Evolutionary conservation across 2,888 invertebrate species (phyloP), one percentile per base, ranked within the genome.

Genomic region (Nowickia ferox): DNA sequence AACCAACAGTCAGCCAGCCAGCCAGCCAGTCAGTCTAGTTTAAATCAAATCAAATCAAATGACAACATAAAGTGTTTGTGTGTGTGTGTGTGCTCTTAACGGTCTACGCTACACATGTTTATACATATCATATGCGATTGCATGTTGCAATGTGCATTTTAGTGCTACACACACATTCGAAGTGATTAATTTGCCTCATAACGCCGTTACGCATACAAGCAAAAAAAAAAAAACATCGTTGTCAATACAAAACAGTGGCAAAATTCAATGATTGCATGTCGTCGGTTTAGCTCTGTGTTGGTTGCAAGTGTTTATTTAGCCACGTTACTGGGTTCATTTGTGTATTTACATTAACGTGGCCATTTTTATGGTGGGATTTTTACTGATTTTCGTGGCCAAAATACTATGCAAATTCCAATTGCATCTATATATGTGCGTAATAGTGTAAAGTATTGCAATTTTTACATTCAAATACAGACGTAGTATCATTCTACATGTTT

Each of bases 401-500:
- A 75, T 71, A 63, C 48, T 42, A 42, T 40, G 69, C 63, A 78
- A 53, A 55, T n/a, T n/a, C n/a, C n/a, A n/a, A n/a, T n/a, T 30
- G 30, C 6, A 30, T 6, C 0, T 30, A 30, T 6, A 5, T 30
- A 30, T 6, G 48, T 48, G 15, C 17, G n/a, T 2, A 2, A 40
- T 0, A 30, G 61, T 74, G 46, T 82, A 42, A 75, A 74, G 82
- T 82, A 74, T 69, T 74, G 74, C 63, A 77, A 30, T 65, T 71
- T 59, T 11, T 15, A 53, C 61, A 38, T 79, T 83, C 22, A 40
- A 68, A 44, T 22, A 38, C 59, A 48, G 30, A 89, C 90, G 90
- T 91, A 90, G 90, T 91, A 90, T 91, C 90, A 91, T 90, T 90
- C 89, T 90, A 89, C 90, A 91, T 92, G 59, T 69, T 51, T 91